Percentiles rank a stretch among this genome's conserved stretches.
Conservation (phyloP, 2,797 vertebrate genomes). For the Micrastur ruficollis region DNA sequence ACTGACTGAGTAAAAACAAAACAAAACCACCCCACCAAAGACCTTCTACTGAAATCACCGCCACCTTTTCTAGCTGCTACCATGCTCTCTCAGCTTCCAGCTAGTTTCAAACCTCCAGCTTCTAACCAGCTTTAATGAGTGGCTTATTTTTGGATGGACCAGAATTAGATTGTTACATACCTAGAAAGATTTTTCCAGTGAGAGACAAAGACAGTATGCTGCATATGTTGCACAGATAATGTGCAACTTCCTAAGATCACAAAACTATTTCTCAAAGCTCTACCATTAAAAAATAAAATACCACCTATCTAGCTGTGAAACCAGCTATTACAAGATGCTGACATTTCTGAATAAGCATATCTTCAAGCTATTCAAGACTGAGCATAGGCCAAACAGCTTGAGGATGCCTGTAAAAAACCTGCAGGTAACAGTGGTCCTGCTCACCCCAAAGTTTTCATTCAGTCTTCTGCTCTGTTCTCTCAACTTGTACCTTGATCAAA, state of each 20-base stretch:
- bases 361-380: not conserved
- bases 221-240: fast-evolving
- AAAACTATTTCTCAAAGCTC: not conserved
- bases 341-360: not conserved
- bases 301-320: not conserved
- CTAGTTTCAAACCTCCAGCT: not conserved
- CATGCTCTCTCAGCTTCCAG: not conserved
- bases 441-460: not conserved
- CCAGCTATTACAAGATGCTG: not conserved
- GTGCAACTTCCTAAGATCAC: fast-evolving
- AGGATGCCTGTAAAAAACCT: not conserved
- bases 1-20: conserved; percentile 19
- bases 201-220: fast-evolving
- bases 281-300: not conserved
- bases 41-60: not conserved
- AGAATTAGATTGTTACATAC: not conserved
- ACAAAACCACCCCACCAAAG: conserved; percentile 9
- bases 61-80: conserved; percentile 24
- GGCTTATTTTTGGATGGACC: not conserved
- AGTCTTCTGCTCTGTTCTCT: not conserved
- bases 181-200: not conserved
- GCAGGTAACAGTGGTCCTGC: not conserved
- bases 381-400: not conserved
- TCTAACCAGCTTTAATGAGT: not conserved
- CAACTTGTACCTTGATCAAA: not conserved